Evolutionary conservation across 2,113 vertebrate species (phyloP), one percentile per base, ranked within the genome.

Genomic region (Microcebus jonahi): DNA sequence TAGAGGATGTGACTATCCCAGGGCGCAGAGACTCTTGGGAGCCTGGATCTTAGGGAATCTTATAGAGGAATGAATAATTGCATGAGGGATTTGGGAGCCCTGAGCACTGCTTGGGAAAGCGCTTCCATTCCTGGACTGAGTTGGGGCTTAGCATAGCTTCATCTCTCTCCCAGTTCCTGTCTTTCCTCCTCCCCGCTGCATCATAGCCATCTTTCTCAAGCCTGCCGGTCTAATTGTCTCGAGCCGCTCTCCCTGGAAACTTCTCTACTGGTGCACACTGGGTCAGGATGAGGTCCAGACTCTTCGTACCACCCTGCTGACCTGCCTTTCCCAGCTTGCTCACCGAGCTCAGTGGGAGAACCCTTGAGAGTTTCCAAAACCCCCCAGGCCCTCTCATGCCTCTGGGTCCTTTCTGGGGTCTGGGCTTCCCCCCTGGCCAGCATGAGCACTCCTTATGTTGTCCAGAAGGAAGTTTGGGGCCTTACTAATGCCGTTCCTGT

Each of bases 271-370:
- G 31, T 8, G 57, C 53, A 55, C 11, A 5, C 15, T 14, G 63
- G 63, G 21, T 63, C 29, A 13, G 45, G 36, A 59, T 31, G 34
- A 34, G 55, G 25, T 15, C 42, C 27, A 15, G 13, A 53, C 7
- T 12, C 93, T 53, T n/a, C 2, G 8, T 27, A 13, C 8, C 0
- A 0, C 12, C 8, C 15, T 11, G 12, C 29, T 10, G 10, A n/a
- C 20, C 70, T 68, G 21, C 14, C 9, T 2, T 71, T 34, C 29
- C 42, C 39, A 39, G 42, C 25, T 50, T 45, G 71, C 42, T 88
- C 50, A 27, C 3, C 1, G 21, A 53, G 48, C 50, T 65, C 53
- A 23, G 25, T 39, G 59, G 71, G 71, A 73, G 71, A 63, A 79
- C 5, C 4, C 42, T n/a, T 34, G 3, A 4, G 57, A 6, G 5